Conservation (phyloP, 2,797 vertebrate species). For the Urocyon cinereoargenteus region DNA sequence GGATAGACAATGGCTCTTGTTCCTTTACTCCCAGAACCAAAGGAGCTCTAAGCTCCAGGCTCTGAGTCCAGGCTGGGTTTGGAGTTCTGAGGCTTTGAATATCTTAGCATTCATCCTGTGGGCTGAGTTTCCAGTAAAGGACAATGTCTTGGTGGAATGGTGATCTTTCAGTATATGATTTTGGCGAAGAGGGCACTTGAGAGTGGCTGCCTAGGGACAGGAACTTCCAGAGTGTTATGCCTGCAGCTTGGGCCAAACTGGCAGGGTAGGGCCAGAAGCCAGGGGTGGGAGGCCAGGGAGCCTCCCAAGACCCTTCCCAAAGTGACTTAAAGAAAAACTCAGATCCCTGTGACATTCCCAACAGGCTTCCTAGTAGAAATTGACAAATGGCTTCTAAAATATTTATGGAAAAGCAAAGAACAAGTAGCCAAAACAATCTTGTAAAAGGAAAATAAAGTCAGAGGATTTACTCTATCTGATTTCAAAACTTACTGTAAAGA, state of each 20-base stretch:
- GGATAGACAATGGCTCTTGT: background rate
- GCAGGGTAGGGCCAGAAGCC: background rate
- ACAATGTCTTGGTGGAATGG: background rate
- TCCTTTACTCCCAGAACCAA: background rate
- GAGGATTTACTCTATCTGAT: background rate
- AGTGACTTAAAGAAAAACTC: background rate
- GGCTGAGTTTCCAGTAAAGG: background rate
- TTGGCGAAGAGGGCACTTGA: background rate
- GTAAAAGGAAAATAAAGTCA: background rate
- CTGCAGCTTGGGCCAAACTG: background rate
- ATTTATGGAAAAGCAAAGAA: slow-evolving; percentile 12
- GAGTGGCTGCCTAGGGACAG: too few relatives aligned
- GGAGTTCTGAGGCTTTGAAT: background rate
- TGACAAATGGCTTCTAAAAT: slow-evolving; percentile 44
- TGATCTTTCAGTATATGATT: background rate
- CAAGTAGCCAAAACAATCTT: background rate
- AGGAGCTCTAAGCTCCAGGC: background rate
- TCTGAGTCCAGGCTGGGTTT: background rate
- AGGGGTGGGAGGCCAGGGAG: background rate
- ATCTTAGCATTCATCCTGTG: background rate
- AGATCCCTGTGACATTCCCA: background rate
- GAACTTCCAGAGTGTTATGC: background rate
- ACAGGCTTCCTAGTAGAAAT: background rate
- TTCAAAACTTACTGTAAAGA: slow-evolving; percentile 11
- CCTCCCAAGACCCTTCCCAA: background rate